phyloP scores from a whole-genome alignment of 37 sponge, comb jelly and placozoan genomes.

The Petrosia ficiformis region DNA sequence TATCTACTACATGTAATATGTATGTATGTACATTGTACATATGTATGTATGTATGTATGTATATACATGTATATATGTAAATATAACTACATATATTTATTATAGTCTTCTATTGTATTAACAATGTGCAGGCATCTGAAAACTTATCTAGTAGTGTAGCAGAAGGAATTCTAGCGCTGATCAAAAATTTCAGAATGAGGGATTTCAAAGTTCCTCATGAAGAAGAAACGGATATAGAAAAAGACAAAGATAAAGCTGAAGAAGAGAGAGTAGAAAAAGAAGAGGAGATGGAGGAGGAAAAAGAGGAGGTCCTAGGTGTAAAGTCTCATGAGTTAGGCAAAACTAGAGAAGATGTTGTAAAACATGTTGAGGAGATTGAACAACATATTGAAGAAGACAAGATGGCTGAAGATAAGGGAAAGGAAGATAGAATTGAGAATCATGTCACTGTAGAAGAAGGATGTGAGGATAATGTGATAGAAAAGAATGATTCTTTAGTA shows the following conservation, averaged over 20 bases:
- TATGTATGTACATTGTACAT: no score
- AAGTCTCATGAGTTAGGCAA: neutral
- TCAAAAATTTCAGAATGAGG: neutral
- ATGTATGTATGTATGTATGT: no score
- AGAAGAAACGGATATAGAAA: slow-evolving; percentile 17
- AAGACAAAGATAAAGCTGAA: neutral
- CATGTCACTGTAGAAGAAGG: neutral
- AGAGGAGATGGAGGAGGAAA: slow-evolving; percentile 13
- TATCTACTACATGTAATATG: no score
- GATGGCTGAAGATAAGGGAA: neutral
- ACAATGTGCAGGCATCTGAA: slow-evolving; percentile 44
- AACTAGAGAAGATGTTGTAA: neutral
- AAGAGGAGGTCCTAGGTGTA: neutral
- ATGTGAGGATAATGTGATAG: neutral
- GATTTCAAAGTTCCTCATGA: neutral
- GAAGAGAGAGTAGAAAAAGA: neutral
- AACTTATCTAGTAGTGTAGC: slow-evolving; percentile 26
- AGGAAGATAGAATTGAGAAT: neutral
- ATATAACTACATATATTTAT: no score
- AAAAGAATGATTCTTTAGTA: no score
- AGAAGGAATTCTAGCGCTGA: slow-evolving; percentile 13
- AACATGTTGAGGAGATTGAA: neutral
- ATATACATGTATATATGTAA: no score
- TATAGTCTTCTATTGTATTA: no score
- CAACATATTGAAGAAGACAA: neutral